Evolutionary conservation across 1,140 invertebrate species (phyloP), one percentile per base, ranked within the genome.

Genomic region (Tetragonula clypearis): DNA sequence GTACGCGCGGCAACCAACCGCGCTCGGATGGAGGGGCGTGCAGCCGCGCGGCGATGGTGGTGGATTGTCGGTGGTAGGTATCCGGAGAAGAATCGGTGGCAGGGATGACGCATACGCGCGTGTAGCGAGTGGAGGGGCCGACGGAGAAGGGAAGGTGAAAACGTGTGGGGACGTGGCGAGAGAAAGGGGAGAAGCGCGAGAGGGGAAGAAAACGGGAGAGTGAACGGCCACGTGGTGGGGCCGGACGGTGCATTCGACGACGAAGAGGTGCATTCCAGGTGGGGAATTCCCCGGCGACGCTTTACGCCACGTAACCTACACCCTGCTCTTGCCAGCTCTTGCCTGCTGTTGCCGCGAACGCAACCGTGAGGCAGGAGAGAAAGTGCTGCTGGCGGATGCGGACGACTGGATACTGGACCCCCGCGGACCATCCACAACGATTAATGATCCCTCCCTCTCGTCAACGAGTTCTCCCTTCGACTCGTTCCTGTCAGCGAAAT

Each of bases 331-430:
- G 35, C 85, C 65, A 14, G 60, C 60, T 41, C 41, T 23, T n/a
- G 60, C n/a, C n/a, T 66, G 62, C 88, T 89, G 8, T 49, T 49
- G 88, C 81, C 72, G 69, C 58, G 68, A 84, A 49, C 76, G 81
- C 78, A 89, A 55, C 80, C 82, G 69, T 58, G 71, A 73, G 74
- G 75, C 82, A 78, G 79, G 79, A 89, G 91, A 91, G 91, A 92
- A 92, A 92, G 91, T 91, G 87, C 91, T 91, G 87, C 91, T 8
- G 85, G 79, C 90, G 88, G 90, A 89, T 87, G 87, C 86, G 68
- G 72, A 78, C 90, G 90, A 91, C 90, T 30, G 30, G 30, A 30
- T 30, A 88, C 89, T 90, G 92, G 86, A 90, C 91, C 82, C 87
- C 88, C 85, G 68, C 75, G 79, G 88, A 90, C 85, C 87, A 85